Evolutionary conservation across 2,888 invertebrate genomes (phyloP).

Genomic region (Carterocephalus palaemon): DNA sequence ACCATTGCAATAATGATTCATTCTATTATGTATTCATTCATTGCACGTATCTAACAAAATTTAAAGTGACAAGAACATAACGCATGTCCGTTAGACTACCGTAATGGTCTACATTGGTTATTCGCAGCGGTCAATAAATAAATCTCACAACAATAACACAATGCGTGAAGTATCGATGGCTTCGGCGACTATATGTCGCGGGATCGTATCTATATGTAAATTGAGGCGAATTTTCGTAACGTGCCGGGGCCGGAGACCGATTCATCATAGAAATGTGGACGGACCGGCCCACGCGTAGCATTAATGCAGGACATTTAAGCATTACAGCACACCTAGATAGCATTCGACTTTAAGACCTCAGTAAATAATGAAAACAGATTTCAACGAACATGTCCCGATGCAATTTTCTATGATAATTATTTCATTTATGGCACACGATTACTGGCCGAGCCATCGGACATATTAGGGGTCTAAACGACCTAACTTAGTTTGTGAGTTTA

Average conservation of each 20-base stretch:
- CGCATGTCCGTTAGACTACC: constrained; percentile 32
- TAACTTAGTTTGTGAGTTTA: constrained; percentile 11
- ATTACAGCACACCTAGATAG: constrained; percentile 36
- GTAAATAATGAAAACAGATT: constrained; percentile 37
- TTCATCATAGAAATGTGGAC: constrained; percentile 77
- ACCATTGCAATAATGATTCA: no score
- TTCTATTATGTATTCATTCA: constrained; percentile 4
- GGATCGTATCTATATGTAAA: constrained; percentile 70
- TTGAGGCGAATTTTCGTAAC: constrained; percentile 72
- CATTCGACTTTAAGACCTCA: constrained; percentile 30
- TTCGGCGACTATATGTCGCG: constrained; percentile 40
- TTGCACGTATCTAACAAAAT: background rate
- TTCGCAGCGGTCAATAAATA: constrained; percentile 57
- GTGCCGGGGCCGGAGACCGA: constrained; percentile 57
- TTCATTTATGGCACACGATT: constrained; percentile 29
- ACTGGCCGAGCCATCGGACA: constrained; percentile 16
- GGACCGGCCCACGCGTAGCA: constrained; percentile 65
- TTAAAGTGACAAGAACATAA: constrained; percentile 4
- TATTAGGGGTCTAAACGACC: constrained; percentile 27
- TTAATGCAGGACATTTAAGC: constrained; percentile 58
- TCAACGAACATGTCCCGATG: constrained; percentile 29
- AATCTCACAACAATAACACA: constrained; percentile 52
- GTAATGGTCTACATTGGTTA: constrained; percentile 35
- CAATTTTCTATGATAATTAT: constrained; percentile 30
- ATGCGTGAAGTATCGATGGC: constrained; percentile 45